phyloP scores from a whole-genome alignment of 2,888 invertebrate species.

The Drosophila mayaguana region DNA sequence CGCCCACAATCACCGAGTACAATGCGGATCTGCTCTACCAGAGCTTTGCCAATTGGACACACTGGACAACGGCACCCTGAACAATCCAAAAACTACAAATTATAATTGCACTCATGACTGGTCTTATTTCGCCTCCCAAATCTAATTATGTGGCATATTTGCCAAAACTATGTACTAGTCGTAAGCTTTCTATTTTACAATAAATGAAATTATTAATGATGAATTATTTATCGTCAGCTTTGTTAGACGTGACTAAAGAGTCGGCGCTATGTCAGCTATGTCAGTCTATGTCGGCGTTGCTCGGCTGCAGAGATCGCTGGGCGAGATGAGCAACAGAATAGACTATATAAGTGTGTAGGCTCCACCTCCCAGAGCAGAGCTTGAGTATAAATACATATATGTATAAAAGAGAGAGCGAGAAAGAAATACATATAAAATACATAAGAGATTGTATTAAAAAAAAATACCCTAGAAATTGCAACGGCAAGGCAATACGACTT shows the following conservation, averaged over 20 bases:
- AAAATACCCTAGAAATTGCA: slow-evolving; percentile 1
- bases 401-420: neutral
- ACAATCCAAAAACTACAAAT: slow-evolving; percentile 4
- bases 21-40: slow-evolving; percentile 89
- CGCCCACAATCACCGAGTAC: slow-evolving; percentile 87
- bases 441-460: neutral
- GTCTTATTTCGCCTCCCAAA: neutral
- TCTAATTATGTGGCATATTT: slow-evolving; percentile 52
- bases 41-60: slow-evolving; percentile 89
- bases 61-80: slow-evolving; percentile 85
- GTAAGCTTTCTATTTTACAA: slow-evolving; percentile 43
- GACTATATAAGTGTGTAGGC: neutral
- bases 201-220: slow-evolving; percentile 24
- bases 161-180: slow-evolving; percentile 25
- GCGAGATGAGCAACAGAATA: slow-evolving; percentile 7
- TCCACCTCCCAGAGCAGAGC: neutral
- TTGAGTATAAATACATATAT: neutral
- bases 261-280: neutral
- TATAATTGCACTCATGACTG: slow-evolving; percentile 30
- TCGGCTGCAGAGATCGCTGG: neutral
- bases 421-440: neutral
- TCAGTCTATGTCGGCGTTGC: neutral
- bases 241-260: slow-evolving; percentile 17
- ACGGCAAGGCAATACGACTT: no score
- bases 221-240: slow-evolving; percentile 12